Conservation (phyloP, 1,140 invertebrate species). For the Musca vetustissima region DNA sequence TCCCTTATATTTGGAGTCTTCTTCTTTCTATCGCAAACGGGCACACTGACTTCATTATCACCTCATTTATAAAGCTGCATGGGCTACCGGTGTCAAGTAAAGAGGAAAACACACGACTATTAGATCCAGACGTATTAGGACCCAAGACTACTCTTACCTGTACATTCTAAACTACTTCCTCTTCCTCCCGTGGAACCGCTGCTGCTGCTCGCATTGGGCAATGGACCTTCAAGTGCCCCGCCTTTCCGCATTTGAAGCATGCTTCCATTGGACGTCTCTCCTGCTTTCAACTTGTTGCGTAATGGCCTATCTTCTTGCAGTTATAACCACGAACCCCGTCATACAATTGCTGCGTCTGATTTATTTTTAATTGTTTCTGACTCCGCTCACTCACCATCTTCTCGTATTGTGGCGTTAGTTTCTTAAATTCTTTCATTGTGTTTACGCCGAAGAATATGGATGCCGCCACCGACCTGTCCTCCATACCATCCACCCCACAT, state of each 20-base stretch:
- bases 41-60: neutral
- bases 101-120: neutral
- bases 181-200: neutral
- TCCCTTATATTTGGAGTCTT: neutral
- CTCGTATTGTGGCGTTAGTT: no score
- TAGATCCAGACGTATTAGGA: neutral
- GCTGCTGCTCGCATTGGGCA: neutral
- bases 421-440: no score
- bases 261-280: neutral
- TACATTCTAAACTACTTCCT: neutral
- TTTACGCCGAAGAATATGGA: no score
- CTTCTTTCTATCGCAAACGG: neutral
- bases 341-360: no score
- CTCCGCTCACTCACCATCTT: no score
- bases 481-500: no score
- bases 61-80: neutral
- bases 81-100: neutral
- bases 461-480: no score
- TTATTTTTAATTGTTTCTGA: no score
- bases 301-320: neutral
- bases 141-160: constrained; percentile 4
- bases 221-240: no score
- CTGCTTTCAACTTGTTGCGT: neutral
- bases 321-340: neutral
- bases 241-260: neutral